A percentile compares a stretch with the other conserved stretches of the same genome.
These are phyloP conservation scores for Tympanuchus pallidicinctus DNA, from an alignment of 2,113 vertebrate species.

Conservation along the genomic window DNA sequence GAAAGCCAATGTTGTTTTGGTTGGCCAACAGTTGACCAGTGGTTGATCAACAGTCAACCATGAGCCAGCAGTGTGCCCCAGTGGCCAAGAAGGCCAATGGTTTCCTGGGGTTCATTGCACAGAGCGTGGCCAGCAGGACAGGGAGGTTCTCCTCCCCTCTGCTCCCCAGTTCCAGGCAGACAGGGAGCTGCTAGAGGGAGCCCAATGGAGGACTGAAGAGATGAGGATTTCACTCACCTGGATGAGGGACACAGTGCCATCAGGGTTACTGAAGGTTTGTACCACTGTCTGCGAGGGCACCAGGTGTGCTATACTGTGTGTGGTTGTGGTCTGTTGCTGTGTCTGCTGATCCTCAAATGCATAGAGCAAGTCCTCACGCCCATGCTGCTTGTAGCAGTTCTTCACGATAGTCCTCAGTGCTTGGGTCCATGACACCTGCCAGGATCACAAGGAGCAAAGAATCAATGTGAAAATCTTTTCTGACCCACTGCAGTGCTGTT, in stretches of 20 bases:
- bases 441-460: neutral
- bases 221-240: conserved; percentile 81
- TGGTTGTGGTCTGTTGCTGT: conserved; percentile 84
- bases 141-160: no score
- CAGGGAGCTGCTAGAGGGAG: no score
- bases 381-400: conserved; percentile 99
- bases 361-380: conserved; percentile 94
- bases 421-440: conserved; percentile 97
- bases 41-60: no score
- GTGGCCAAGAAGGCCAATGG: no score
- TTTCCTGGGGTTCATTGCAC: no score
- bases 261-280: conserved; percentile 97
- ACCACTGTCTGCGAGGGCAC: conserved; percentile 97
- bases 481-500: neutral
- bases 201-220: no score
- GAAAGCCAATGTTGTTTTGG: no score
- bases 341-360: conserved; percentile 96
- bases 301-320: conserved; percentile 94
- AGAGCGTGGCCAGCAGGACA: no score
- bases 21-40: no score
- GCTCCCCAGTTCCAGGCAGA: no score
- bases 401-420: conserved; percentile 96
- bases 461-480: rapidly evolving
- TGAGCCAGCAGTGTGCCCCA: no score
- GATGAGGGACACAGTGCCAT: conserved; percentile 97